Evolutionary conservation across 2,113 vertebrate species (phyloP), one percentile per base, ranked within the genome.

Genomic region (Neotoma lepida): DNA sequence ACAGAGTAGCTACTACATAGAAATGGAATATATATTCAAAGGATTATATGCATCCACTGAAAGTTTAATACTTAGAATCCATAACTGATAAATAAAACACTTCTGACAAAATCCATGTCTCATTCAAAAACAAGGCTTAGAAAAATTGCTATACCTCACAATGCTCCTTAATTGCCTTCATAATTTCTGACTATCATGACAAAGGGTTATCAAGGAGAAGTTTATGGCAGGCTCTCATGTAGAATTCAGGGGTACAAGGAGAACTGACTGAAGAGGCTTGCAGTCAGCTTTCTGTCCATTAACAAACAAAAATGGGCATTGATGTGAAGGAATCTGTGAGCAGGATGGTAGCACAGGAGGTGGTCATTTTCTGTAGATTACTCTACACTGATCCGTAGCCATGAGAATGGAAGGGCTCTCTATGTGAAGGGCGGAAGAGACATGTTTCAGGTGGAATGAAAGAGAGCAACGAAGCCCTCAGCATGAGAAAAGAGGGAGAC

Each of bases 1-100:
- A 70, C 64, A 71, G 46, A 61, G 24, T 51, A 82, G 68, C 6
- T 73, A 49, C 78, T 78, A 22, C 39, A 85, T 15, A 84, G 51
- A 4, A 86, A 73, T 51, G 14, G 15, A 66, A 87, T 73, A 73
- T 39, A 92, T 77, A 78, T 92, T 82, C 58, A 68, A 84, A 92
- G 30, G 28, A 73, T 26, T 41, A 17, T 54, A 35, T 66, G n/a
- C 24, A 77, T 30, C 80, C 35, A 86, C n/a, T n/a, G n/a, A 90
- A 86, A 90, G 77, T 61, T 44, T 81, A 85, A 91, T 44, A 63
- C 33, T 80, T 51, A 88, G 61, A 71, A 71, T n/a, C 61, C 20
- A n/a, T 30, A 66, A 78, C 41, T 61, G 78, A 66, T 66, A 84
- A 86, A 78, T 26, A 10, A 22, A 85, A 63, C 7, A 89, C 17